Conservation (phyloP, 2,113 vertebrate genomes). For the Proteles cristata region DNA sequence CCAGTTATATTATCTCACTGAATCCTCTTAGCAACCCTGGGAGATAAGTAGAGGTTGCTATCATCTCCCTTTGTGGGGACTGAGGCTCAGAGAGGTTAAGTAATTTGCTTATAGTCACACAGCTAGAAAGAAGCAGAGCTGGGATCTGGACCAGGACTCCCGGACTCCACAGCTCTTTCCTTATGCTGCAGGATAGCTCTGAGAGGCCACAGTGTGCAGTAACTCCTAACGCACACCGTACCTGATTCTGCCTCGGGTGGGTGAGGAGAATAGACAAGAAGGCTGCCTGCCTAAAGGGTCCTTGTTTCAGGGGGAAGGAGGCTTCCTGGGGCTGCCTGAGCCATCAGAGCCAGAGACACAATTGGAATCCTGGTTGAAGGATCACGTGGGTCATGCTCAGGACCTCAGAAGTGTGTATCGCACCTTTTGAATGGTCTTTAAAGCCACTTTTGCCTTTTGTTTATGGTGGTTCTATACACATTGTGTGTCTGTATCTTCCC, state of each 20-base stretch:
- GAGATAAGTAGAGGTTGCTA: not conserved
- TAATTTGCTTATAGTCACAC: not conserved
- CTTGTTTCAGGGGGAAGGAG: not conserved
- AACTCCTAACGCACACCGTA: not conserved
- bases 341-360: not conserved
- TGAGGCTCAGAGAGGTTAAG: constrained; percentile 55
- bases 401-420: no score
- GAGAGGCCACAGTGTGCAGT: not conserved
- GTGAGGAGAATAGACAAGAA: not conserved
- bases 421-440: not conserved
- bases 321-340: not conserved
- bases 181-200: fast-evolving
- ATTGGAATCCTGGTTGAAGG: not conserved
- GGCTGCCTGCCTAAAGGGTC: not conserved
- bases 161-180: not conserved
- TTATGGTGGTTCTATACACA: not conserved
- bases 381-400: fast-evolving
- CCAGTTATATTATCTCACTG: constrained; percentile 53
- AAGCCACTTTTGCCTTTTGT: not conserved
- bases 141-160: not conserved
- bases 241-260: not conserved
- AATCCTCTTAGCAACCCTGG: not conserved
- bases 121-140: not conserved
- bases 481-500: not conserved
- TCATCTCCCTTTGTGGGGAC: not conserved